Evolutionary conservation across 2,888 invertebrate species (phyloP), one percentile per base, ranked within the genome.

Genomic region (Pelosia muscerda): DNA sequence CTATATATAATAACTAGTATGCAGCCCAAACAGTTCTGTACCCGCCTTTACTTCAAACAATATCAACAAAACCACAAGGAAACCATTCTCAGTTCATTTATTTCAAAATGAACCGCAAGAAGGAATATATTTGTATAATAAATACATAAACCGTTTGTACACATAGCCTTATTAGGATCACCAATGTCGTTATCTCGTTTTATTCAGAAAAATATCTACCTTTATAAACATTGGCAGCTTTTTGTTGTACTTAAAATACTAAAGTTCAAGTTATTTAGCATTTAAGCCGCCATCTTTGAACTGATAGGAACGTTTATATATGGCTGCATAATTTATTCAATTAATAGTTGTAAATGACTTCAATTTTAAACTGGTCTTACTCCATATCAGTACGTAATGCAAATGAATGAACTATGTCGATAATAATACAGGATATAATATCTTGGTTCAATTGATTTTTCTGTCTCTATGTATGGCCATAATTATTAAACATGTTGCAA

Each of bases 71-170:
- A n/a, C 49, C 19, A 65, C 56, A 58, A 69, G 38, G 62, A 65
- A 65, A 22, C 6, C n/a, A 69, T 69, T 69, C 38, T 54, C 56
- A 60, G 56, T 23, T 49, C 55, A 57, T 65, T 65, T 62, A 57
- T 54, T 49, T 49, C 55, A 38, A 65, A 62, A 58, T 62, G 28
- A 11, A 53, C 61, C 23, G 31, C 64, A 60, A 42, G 13, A 34
- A 8, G 31, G 42, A 61, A 57, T 53, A 61, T 34, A 58, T 65
- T 69, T 65, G 69, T 69, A 65, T 65, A 65, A 65, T 65, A 69
- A 65, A 69, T 62, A 65, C 65, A 69, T 69, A 56, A 65, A 58
- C 1, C 31, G 22, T 55, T 34, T 49, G 57, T 69, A 62, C 22
- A 58, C 13, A 58, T 31, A 23, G 23, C 61, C 65, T 65, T 69